Evolutionary conservation across 2,113 vertebrate genomes (phyloP).

Genomic region (Lophotis ruficrista): DNA sequence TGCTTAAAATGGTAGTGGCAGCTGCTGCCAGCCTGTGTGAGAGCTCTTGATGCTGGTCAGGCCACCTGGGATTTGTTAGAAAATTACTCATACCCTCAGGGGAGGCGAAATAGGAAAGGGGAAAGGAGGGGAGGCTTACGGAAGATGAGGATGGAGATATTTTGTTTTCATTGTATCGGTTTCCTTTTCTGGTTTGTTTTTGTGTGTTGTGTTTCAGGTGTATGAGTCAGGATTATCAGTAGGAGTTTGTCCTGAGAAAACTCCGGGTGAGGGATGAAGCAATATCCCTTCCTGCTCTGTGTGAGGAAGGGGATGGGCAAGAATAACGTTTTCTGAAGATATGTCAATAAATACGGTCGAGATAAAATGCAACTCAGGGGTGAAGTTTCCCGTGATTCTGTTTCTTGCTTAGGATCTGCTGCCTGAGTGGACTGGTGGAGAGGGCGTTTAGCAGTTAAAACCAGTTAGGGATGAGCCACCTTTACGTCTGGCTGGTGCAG

Average conservation of each 20-base stretch:
- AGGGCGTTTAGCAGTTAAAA: background rate
- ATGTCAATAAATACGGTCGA: background rate
- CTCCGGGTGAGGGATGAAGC: background rate
- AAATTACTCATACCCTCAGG: background rate
- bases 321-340: background rate
- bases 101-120: background rate
- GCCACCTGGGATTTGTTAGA: background rate
- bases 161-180: background rate
- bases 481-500: background rate
- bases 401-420: background rate
- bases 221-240: background rate
- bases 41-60: background rate
- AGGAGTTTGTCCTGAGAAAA: background rate
- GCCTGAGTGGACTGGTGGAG: background rate
- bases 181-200: background rate
- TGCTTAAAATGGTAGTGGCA: background rate
- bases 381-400: background rate
- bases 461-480: background rate
- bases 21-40: background rate
- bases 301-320: background rate
- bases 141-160: background rate
- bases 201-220: constrained; percentile 7
- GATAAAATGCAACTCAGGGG: background rate
- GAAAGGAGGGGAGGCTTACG: background rate
- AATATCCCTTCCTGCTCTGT: background rate